Percentiles rank a stretch among this genome's conserved stretches.
phyloP scores from a whole-genome alignment of 2,888 invertebrate species.

The Pterobdella sp. region DNA sequence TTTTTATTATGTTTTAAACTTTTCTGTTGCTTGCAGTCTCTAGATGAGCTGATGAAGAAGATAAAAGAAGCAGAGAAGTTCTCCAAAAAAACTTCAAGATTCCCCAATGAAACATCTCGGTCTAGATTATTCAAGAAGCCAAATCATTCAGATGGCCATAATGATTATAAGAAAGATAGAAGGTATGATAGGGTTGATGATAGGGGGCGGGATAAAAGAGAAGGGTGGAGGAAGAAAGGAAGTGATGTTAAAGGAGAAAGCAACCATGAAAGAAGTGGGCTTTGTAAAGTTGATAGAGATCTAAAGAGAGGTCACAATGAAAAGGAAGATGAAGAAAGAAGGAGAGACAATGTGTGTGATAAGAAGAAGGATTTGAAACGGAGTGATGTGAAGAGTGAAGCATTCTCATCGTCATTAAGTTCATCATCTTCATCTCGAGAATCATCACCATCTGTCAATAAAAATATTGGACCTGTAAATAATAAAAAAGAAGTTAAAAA shows the following conservation, averaged over 20 bases:
- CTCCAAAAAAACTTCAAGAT: conserved; percentile 13
- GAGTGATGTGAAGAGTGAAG: background rate
- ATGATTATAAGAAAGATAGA: background rate
- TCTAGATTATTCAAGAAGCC: background rate
- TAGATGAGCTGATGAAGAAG: conserved; percentile 54
- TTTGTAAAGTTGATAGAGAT: background rate
- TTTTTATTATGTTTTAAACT: conserved; percentile 22
- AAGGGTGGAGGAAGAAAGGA: conserved; percentile 14
- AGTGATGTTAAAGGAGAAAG: conserved; percentile 12
- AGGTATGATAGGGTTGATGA: conserved; percentile 24
- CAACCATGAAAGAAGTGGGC: background rate
- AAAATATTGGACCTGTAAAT: too few relatives aligned
- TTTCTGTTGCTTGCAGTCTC: conserved; percentile 49
- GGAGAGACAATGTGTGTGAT: conserved; percentile 17
- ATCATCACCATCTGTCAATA: background rate
- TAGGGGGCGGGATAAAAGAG: conserved; percentile 1
- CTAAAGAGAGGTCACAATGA: background rate
- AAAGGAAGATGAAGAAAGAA: conserved; percentile 15
- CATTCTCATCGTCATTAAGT: conserved; percentile 3
- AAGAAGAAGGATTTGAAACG: conserved; percentile 14
- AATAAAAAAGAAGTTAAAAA: background rate
- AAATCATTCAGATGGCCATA: background rate
- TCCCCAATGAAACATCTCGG: background rate
- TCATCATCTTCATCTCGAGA: conserved; percentile 7
- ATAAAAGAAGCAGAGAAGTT: conserved; percentile 54